These are phyloP conservation scores for Bostrychus sinensis DNA, from an alignment of 2,113 vertebrate genomes.

Conservation along the genomic window DNA sequence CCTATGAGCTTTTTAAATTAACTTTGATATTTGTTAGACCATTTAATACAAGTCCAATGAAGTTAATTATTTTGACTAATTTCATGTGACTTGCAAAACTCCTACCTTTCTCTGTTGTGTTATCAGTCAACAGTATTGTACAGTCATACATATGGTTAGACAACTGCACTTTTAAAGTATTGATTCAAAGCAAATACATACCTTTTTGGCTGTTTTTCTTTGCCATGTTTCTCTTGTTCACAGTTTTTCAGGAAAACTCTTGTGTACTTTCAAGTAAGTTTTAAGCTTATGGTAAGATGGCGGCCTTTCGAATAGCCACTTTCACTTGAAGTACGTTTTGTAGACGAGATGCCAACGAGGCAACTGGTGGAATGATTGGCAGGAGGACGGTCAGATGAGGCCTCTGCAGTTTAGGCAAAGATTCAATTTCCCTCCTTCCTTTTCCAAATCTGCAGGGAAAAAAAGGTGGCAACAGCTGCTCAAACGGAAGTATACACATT, in stretches of 20 bases:
- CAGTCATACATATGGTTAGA: no score
- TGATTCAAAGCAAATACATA: constrained; percentile 41
- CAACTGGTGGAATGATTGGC: constrained; percentile 30
- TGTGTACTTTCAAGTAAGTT: constrained; percentile 17
- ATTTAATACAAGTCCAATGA: neutral
- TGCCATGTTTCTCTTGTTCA: constrained; percentile 67
- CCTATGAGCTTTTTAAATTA: no score
- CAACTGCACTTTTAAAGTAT: no score
- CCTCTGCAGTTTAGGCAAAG: constrained; percentile 32
- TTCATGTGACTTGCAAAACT: neutral
- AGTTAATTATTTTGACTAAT: neutral
- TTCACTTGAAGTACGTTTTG: constrained; percentile 18
- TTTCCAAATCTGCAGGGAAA: constrained; percentile 33
- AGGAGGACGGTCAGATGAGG: constrained; percentile 44
- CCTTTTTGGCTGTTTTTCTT: constrained; percentile 80
- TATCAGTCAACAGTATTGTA: no score
- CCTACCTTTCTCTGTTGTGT: no score
- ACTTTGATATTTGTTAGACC: no score
- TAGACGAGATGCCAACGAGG: constrained; percentile 38
- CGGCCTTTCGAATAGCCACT: neutral
- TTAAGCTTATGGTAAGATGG: constrained; percentile 8
- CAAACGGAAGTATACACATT: constrained; percentile 6
- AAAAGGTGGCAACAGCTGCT: neutral
- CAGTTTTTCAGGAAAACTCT: constrained; percentile 1
- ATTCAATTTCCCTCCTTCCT: constrained; percentile 23